Evolutionary conservation across 1,140 invertebrate genomes (phyloP), one percentile per base, ranked within the genome.

Genomic region (Apolygus lucorum): DNA sequence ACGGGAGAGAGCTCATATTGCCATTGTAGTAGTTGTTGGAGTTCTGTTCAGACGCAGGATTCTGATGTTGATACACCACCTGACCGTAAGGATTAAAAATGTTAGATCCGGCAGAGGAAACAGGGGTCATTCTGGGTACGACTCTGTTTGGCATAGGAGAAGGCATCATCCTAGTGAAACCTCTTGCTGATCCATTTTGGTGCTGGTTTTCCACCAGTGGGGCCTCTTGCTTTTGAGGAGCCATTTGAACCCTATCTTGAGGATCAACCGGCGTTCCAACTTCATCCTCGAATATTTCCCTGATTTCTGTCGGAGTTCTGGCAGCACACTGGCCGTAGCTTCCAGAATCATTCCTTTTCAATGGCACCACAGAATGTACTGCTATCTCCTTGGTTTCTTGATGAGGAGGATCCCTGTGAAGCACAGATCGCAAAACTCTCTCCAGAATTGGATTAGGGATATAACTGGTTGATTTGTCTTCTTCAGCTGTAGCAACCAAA

Each of bases 401-500:
- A 34, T 69, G 65, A 24, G 73, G 70, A 11, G 67, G 52, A 25
- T 77, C 76, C 78, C 89, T 89, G 73, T 89, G 88, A 77, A 90
- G 84, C 0, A 91, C 90, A 0, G 90, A 91, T 67, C 90, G 83
- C 2, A 95, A 78, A 0, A 95, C 92, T 71, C 91, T 81, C 78
- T 95, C 91, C 70, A 95, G 78, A 72, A 95, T 93, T 14, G 92
- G 92, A 81, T 95, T 95, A 0, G 92, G 92, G 76, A 94, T 91
- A 74, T 92, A 93, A 74, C 89, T 90, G 68, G 93, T 91, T 68
- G 92, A 90, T 78, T 93, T 92, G 73, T 92, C 89, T 74, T 95
- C 92, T 75, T 94, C 92, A 0, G 93, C 92, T 21, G 91, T 93
- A 1, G 92, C 91, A 17, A 95, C 93, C 28, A 95, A 80, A 69